phyloP scores from a whole-genome alignment of 2,888 invertebrate species.

The Auanema sp. region DNA sequence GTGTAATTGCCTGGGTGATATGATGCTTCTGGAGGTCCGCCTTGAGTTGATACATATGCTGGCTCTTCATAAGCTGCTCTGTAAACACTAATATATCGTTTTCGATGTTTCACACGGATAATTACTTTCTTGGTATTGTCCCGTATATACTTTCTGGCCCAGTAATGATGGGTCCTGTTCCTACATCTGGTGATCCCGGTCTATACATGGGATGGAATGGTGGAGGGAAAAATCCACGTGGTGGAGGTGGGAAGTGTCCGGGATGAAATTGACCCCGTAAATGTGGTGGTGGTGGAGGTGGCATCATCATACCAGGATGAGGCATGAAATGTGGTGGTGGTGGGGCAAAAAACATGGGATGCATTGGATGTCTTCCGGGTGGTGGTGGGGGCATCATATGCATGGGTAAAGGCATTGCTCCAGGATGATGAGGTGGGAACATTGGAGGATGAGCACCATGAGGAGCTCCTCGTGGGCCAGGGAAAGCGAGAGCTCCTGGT shows the following conservation, averaged over 20 bases:
- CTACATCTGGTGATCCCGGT: conserved; percentile 16
- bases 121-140: conserved; percentile 31
- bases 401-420: conserved; percentile 34
- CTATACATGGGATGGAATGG: conserved; percentile 13
- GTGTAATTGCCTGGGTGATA: conserved; percentile 54
- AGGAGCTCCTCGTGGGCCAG: conserved; percentile 15
- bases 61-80: conserved; percentile 66
- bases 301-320: conserved; percentile 22
- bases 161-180: conserved; percentile 57
- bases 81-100: background rate
- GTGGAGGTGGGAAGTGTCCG: conserved; percentile 15
- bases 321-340: conserved; percentile 35
- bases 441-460: conserved; percentile 34
- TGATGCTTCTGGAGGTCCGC: conserved; percentile 37
- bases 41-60: conserved; percentile 67
- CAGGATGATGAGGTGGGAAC: conserved; percentile 27
- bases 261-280: conserved; percentile 1
- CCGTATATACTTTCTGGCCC: conserved; percentile 60
- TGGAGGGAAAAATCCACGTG: conserved; percentile 18
- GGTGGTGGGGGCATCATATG: conserved; percentile 65
- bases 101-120: conserved; percentile 1
- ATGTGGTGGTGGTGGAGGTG: conserved; percentile 15
- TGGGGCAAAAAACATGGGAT: conserved; percentile 11
- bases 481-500: conserved; percentile 17
- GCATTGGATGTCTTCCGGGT: conserved; percentile 17